A percentile compares a stretch with the other conserved stretches of the same genome.
These are phyloP conservation scores for Paragorgia papillata DNA, from an alignment of 92 coral and sea anemone genomes.

Conservation along the genomic window DNA sequence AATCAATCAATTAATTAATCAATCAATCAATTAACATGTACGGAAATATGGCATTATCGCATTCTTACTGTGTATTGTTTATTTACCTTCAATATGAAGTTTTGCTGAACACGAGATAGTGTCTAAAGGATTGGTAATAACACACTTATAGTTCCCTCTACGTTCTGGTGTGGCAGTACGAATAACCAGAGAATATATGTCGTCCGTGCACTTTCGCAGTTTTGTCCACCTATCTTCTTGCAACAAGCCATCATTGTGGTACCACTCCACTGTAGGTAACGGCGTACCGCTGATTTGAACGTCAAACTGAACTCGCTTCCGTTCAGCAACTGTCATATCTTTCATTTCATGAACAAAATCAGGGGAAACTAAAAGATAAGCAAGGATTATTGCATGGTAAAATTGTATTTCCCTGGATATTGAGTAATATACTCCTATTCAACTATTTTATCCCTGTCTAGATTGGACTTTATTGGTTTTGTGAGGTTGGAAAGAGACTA, in stretches of 20 bases:
- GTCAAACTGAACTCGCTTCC: constrained; percentile 71
- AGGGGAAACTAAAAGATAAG: constrained; percentile 32
- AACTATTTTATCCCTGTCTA: too few relatives aligned
- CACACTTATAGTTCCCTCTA: constrained; percentile 37
- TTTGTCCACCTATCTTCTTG: constrained; percentile 36
- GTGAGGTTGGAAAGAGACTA: too few relatives aligned
- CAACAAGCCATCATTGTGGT: constrained; percentile 66
- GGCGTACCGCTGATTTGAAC: constrained; percentile 89
- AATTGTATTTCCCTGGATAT: background rate
- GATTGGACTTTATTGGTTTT: too few relatives aligned
- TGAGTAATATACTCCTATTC: too few relatives aligned
- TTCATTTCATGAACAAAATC: constrained; percentile 38
- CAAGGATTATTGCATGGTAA: background rate
- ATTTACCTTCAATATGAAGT: constrained; percentile 32
- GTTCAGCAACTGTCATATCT: constrained; percentile 43
- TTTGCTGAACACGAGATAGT: constrained; percentile 15
- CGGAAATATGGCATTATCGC: too few relatives aligned
- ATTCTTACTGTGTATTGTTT: too few relatives aligned
- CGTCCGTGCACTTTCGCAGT: constrained; percentile 5
- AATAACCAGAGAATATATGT: constrained; percentile 13
- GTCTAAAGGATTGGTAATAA: constrained; percentile 10
- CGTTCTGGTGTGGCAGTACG: constrained; percentile 1
- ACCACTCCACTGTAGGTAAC: constrained; percentile 80
- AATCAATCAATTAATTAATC: too few relatives aligned
- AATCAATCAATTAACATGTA: too few relatives aligned